A percentile compares a stretch with the other conserved stretches of the same genome.
Evolutionary conservation across 2,113 vertebrate species (phyloP).

Genomic region (Equus quagga): DNA sequence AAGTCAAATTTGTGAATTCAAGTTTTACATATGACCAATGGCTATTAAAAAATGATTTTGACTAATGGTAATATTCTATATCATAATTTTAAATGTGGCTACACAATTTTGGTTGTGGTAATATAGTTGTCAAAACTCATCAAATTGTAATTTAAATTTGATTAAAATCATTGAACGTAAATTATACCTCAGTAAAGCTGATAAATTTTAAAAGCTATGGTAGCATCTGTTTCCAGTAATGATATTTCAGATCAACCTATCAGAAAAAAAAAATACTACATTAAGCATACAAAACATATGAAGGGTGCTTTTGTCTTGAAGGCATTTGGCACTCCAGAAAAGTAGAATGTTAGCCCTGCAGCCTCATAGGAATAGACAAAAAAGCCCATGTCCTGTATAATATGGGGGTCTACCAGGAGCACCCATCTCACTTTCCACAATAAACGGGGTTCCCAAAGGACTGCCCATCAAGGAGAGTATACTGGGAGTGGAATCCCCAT

Average conservation of each 20-base stretch:
- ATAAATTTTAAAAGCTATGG: background rate
- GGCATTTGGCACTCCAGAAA: background rate
- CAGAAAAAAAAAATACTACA: background rate
- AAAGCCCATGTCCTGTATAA: background rate
- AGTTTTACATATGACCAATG: background rate
- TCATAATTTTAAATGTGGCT: background rate
- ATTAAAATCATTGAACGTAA: background rate
- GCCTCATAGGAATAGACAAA: background rate
- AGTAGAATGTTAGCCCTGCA: background rate
- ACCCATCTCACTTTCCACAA: background rate
- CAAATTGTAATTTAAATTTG: constrained; percentile 19
- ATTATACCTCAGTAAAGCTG: background rate
- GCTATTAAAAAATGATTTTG: background rate
- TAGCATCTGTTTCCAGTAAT: constrained; percentile 8
- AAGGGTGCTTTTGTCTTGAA: background rate
- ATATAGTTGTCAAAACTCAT: constrained; percentile 9
- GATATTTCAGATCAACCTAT: background rate
- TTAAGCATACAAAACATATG: background rate
- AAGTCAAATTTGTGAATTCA: background rate
- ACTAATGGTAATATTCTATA: background rate
- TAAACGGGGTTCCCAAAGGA: background rate
- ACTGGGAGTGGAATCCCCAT: background rate
- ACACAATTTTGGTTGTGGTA: background rate
- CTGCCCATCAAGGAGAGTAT: background rate
- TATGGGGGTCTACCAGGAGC: background rate